Percentiles rank a stretch among this genome's conserved stretches.
phyloP scores from a whole-genome alignment of 2,113 vertebrate genomes.

The Nerophis ophidion region DNA sequence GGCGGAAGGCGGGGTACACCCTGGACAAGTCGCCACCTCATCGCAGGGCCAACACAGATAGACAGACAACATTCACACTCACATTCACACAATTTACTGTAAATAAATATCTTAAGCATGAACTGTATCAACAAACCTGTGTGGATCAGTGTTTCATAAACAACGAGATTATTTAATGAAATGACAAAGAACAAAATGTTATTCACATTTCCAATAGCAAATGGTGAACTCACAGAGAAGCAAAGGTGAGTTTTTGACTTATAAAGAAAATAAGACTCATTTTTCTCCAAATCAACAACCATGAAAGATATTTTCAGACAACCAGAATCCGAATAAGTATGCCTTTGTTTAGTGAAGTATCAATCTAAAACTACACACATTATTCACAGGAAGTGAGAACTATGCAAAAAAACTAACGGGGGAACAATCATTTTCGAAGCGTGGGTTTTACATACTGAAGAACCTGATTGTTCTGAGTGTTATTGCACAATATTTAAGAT shows the following conservation, averaged over 20 bases:
- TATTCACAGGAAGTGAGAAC: conserved; percentile 33
- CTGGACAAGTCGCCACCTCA: no score
- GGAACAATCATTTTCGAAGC: conserved; percentile 10
- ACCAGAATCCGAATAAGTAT: conserved; percentile 20
- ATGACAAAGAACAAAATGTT: conserved; percentile 6
- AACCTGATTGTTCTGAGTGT: conserved; percentile 29
- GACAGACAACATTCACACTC: no score
- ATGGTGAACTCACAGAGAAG: conserved; percentile 31
- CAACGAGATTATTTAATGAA: conserved; percentile 7
- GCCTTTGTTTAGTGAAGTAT: conserved; percentile 8
- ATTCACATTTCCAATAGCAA: conserved; percentile 40
- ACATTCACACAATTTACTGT: not conserved
- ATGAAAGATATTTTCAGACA: conserved; percentile 29
- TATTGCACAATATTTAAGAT: conserved; percentile 45
- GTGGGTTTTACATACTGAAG: conserved; percentile 30
- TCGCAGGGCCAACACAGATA: no score
- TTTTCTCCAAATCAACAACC: conserved; percentile 31
- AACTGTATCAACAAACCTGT: not conserved
- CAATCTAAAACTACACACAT: conserved; percentile 18
- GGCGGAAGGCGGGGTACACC: no score
- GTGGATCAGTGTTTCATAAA: conserved; percentile 1
- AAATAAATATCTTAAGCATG: not conserved
- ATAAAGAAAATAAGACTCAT: conserved; percentile 29
- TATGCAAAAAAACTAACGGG: conserved; percentile 17
- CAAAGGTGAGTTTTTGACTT: conserved; percentile 4